Percentiles rank a stretch among this genome's conserved stretches.
phyloP scores from a whole-genome alignment of 2,888 invertebrate genomes.

The Andrena bicolor region DNA sequence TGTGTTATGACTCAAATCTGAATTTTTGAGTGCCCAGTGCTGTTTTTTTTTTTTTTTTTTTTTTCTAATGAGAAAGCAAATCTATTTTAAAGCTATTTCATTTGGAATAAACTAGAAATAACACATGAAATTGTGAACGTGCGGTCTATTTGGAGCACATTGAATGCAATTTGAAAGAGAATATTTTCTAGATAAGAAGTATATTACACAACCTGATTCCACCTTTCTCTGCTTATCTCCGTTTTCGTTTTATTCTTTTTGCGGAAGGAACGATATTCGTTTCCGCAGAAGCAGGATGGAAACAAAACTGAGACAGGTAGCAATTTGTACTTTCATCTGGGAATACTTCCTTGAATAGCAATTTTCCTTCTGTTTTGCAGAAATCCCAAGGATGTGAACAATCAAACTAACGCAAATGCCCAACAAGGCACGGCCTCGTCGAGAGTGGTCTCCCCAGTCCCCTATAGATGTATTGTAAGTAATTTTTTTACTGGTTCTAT shows the following conservation, averaged over 20 bases:
- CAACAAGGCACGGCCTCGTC: conserved; percentile 82
- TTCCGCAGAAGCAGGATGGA: neutral
- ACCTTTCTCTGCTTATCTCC: neutral
- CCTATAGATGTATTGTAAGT: conserved; percentile 83
- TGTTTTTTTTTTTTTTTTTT: too few relatives aligned
- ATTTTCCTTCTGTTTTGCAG: conserved; percentile 58
- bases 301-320: neutral
- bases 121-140: neutral
- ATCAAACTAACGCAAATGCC: conserved; percentile 77
- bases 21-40: too few relatives aligned
- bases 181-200: neutral
- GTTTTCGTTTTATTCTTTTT: neutral
- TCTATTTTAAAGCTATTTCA: too few relatives aligned
- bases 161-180: neutral
- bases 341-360: neutral
- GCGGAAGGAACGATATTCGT: neutral
- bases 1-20: too few relatives aligned
- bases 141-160: neutral
- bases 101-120: neutral
- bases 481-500: conserved; percentile 11
- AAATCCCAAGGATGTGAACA: conserved; percentile 76
- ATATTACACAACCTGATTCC: conserved; percentile 6
- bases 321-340: neutral
- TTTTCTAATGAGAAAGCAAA: too few relatives aligned
- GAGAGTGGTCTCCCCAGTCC: conserved; percentile 82